Evolutionary conservation across 2,888 invertebrate species (phyloP).

Genomic region (Xestia ashworthii): DNA sequence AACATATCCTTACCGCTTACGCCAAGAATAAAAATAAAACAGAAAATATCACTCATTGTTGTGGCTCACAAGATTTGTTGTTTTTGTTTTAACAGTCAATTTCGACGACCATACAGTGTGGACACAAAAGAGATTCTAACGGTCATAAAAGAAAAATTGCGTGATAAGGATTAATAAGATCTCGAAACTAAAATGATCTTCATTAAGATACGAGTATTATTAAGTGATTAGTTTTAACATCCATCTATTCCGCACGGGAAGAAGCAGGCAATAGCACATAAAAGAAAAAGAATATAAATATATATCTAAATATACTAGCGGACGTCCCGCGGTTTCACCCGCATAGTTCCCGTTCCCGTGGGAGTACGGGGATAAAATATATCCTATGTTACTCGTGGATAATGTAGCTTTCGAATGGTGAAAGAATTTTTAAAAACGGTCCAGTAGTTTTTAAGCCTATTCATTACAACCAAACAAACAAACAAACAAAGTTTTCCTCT

Average conservation of each 20-base stretch:
- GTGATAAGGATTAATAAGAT: constrained; percentile 44
- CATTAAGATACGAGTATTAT: constrained; percentile 13
- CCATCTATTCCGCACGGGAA: neutral
- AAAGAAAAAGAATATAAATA: too few species aligned
- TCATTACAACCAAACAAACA: too few species aligned
- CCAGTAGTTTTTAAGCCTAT: too few species aligned
- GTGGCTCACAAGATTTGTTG: neutral
- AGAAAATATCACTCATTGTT: constrained; percentile 25
- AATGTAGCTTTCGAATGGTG: too few species aligned
- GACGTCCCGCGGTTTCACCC: too few species aligned
- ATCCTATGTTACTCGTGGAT: too few species aligned
- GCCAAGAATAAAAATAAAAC: constrained; percentile 18
- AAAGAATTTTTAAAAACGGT: too few species aligned
- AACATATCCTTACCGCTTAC: constrained; percentile 34
- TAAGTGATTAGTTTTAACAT: neutral
- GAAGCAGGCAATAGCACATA: too few species aligned
- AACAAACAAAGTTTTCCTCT: too few species aligned
- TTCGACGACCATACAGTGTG: neutral
- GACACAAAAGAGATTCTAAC: constrained; percentile 3
- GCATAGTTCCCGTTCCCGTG: too few species aligned
- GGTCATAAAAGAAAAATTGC: neutral
- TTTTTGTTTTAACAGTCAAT: neutral
- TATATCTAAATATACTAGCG: too few species aligned
- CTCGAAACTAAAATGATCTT: neutral
- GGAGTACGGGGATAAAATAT: too few species aligned